Percentiles rank a stretch among this genome's conserved stretches.
phyloP scores from a whole-genome alignment of 2,888 invertebrate species.

The Drosophila aldrichi region DNA sequence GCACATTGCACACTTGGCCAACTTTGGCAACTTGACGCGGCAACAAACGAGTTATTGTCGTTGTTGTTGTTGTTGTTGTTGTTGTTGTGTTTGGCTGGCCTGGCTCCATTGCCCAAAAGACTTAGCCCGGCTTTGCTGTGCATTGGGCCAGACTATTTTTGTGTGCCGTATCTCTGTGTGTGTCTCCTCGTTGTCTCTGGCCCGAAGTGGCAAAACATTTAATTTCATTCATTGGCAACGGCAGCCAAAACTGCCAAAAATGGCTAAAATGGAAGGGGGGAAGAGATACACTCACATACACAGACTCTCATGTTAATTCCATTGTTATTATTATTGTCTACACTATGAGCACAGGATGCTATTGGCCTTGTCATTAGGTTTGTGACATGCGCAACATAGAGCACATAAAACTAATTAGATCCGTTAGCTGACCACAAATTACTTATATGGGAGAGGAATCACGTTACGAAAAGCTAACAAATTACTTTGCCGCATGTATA shows the following conservation, averaged over 20 bases:
- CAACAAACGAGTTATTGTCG: slow-evolving; percentile 65
- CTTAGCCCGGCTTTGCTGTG: slow-evolving; percentile 28
- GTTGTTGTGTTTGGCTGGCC: slow-evolving; percentile 10
- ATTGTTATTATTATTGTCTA: slow-evolving; percentile 56
- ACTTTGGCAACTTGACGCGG: slow-evolving; percentile 78
- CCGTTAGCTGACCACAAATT: neutral
- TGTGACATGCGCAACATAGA: neutral
- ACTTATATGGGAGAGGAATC: neutral
- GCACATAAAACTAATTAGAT: neutral
- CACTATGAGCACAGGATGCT: slow-evolving; percentile 1
- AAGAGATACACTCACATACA: slow-evolving; percentile 16
- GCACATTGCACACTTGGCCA: slow-evolving; percentile 80
- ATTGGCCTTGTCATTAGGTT: slow-evolving; percentile 14
- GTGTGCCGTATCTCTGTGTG: neutral
- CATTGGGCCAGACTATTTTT: slow-evolving; percentile 46
- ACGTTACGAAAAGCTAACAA: neutral
- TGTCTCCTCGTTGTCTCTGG: slow-evolving; percentile 29
- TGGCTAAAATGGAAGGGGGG: slow-evolving; percentile 13
- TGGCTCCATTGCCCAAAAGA: slow-evolving; percentile 45
- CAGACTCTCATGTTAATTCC: slow-evolving; percentile 32
- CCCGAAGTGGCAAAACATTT: slow-evolving; percentile 66
- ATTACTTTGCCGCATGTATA: neutral
- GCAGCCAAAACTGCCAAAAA: slow-evolving; percentile 58
- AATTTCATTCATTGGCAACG: slow-evolving; percentile 72
- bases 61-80: slow-evolving; percentile 30